phyloP scores from a whole-genome alignment of 2,888 invertebrate genomes.

The Sphecodes monilicornis region DNA sequence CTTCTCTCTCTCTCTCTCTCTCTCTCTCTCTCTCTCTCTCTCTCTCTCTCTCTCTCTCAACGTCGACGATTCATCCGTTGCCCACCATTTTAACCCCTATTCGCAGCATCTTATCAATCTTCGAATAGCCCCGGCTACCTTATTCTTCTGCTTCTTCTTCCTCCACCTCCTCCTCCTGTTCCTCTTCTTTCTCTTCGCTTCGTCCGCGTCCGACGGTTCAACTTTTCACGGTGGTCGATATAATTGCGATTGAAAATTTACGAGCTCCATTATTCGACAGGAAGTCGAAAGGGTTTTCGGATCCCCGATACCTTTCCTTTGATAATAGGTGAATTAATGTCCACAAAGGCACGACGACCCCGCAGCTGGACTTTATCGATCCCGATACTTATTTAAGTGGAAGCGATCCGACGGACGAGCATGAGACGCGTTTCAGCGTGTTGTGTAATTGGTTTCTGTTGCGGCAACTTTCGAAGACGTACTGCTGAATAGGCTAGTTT shows the following conservation, averaged over 20 bases:
- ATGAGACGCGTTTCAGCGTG: not conserved
- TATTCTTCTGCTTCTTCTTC: constrained; percentile 47
- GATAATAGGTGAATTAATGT: constrained; percentile 49
- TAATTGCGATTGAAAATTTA: constrained; percentile 61
- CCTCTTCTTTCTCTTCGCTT: constrained; percentile 25
- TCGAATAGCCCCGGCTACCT: constrained; percentile 44
- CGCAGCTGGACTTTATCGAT: constrained; percentile 49
- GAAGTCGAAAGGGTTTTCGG: constrained; percentile 46
- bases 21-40: not conserved
- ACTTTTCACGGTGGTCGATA: constrained; percentile 3
- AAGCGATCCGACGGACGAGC: constrained; percentile 8
- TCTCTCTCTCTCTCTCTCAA: not conserved
- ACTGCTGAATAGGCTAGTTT: not conserved
- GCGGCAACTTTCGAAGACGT: not conserved
- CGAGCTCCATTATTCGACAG: constrained; percentile 34
- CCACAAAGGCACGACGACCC: constrained; percentile 24
- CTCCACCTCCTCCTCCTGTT: constrained; percentile 14
- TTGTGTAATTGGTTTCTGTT: not conserved
- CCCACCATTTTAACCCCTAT: constrained; percentile 54
- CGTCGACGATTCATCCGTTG: constrained; percentile 6
- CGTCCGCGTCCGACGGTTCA: too few species aligned
- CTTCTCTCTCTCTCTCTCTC: not conserved
- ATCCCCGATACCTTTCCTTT: constrained; percentile 10
- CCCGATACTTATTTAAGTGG: constrained; percentile 15
- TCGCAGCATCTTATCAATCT: constrained; percentile 61